Evolutionary conservation across 1,140 invertebrate genomes (phyloP), one percentile per base, ranked within the genome.

Genomic region (Cyclargus thomasi): DNA sequence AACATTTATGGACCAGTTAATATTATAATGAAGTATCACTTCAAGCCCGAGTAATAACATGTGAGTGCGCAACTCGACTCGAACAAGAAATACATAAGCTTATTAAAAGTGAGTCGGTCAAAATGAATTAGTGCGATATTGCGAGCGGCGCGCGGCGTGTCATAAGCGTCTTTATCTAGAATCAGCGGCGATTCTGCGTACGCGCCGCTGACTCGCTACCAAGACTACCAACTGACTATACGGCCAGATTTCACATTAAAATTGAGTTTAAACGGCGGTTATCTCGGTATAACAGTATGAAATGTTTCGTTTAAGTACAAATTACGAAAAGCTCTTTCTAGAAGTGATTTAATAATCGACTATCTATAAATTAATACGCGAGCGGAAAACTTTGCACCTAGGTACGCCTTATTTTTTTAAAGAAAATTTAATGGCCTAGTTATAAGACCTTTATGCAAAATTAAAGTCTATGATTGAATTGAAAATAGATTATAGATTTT

Each of bases 41-140:
- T 16, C 10, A 16, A 47, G 14, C 39, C 39, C 39, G 29, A 29
- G 29, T 29, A 47, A 47, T 16, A 16, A 16, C 39, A 11, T 14
- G 39, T 47, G 5, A 47, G 39, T 47, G 39, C 39, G 39, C 39
- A 47, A 47, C 39, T 47, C 39, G 14, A 2, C 39, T 47, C 39
- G 39, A 16, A 47, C 39, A 47, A 47, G 39, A 47, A 47, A 47
- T 47, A 47, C 39, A 47, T 47, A 16, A 47, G 39, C 39, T 47
- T 47, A 47, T 47, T 47, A 47, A 47, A 47, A 47, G 55, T 59
- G 18, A 20, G 5, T 20, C 55, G 55, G 10, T 59, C 55, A 59
- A 59, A 59, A 59, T 59, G 18, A 22, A 59, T 59, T 59, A 59
- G 55, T 21, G 55, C 55, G 20, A 59, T 59, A 59, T 59, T 59